Evolutionary conservation across 2,113 vertebrate genomes (phyloP).

Genomic region (Lampris incognitus): DNA sequence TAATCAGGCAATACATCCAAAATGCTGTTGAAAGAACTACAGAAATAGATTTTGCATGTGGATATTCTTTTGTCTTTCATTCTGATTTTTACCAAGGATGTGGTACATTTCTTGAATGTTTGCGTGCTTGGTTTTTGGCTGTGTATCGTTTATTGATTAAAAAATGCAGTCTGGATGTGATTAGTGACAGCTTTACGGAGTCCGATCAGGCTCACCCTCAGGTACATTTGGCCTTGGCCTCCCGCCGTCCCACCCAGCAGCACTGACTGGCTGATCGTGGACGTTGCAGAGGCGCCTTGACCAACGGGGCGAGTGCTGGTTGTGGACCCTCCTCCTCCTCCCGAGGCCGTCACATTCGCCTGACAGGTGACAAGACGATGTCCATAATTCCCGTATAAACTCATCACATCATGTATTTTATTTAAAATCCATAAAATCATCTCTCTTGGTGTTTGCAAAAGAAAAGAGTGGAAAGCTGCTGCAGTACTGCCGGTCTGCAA

Average conservation of each 20-base stretch:
- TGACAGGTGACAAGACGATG: constrained; percentile 21
- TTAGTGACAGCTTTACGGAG: background rate
- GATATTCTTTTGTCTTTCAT: background rate
- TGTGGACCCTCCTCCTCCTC: constrained; percentile 57
- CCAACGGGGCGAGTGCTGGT: constrained; percentile 76
- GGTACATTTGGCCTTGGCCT: constrained; percentile 95
- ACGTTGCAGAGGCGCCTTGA: constrained; percentile 85
- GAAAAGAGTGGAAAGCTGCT: no score
- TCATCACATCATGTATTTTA: no score
- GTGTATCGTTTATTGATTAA: no score
- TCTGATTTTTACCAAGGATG: background rate
- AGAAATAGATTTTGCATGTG: no score
- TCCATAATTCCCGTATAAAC: no score
- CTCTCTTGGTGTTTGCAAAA: no score
- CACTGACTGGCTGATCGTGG: constrained; percentile 92
- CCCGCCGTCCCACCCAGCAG: constrained; percentile 89
- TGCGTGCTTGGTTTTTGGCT: background rate
- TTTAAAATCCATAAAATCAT: no score
- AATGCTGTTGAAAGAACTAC: no score
- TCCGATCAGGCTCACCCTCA: constrained; percentile 84
- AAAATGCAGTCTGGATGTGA: background rate
- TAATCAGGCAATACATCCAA: no score
- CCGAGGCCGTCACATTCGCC: constrained; percentile 71
- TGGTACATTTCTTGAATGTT: background rate
- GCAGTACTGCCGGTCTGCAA: no score